A percentile compares a stretch with the other conserved stretches of the same genome.
These are phyloP conservation scores for Lethenteron camtschaticum DNA, from an alignment of 2,113 vertebrate genomes.

Conservation along the genomic window DNA sequence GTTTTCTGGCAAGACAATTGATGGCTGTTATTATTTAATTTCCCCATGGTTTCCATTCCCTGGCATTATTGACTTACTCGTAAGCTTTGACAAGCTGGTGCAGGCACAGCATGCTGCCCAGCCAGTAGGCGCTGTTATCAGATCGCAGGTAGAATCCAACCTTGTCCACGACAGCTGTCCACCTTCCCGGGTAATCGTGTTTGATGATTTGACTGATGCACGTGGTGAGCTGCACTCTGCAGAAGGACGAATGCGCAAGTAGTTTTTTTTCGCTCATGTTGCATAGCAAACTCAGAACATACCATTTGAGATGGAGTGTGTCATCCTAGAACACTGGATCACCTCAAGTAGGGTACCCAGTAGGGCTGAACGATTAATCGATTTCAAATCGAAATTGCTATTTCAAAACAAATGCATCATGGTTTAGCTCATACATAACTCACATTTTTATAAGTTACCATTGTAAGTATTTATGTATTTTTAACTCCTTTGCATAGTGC, in stretches of 20 bases:
- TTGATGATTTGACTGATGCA: conserved; percentile 99
- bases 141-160: conserved; percentile 93
- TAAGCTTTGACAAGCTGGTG: conserved; percentile 99
- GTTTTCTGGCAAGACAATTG: neutral
- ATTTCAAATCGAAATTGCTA: too few species aligned
- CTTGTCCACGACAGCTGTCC: conserved; percentile 94
- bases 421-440: too few species aligned
- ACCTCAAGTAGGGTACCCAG: too few species aligned
- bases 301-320: too few species aligned
- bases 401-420: too few species aligned
- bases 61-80: conserved; percentile 40
- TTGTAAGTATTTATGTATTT: too few species aligned
- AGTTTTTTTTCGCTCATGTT: too few species aligned
- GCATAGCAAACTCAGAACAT: too few species aligned
- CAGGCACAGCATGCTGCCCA: conserved; percentile 91
- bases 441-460: too few species aligned
- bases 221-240: conserved; percentile 86
- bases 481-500: too few species aligned
- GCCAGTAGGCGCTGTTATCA: conserved; percentile 73
- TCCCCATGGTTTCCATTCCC: neutral
- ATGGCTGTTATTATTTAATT: neutral
- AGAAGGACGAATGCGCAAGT: conserved; percentile 9
- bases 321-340: too few species aligned
- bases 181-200: conserved; percentile 81
- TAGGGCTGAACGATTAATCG: too few species aligned